Evolutionary conservation across 2,888 invertebrate species (phyloP), one percentile per base, ranked within the genome.

Genomic region (Eumerus sabulonum): DNA sequence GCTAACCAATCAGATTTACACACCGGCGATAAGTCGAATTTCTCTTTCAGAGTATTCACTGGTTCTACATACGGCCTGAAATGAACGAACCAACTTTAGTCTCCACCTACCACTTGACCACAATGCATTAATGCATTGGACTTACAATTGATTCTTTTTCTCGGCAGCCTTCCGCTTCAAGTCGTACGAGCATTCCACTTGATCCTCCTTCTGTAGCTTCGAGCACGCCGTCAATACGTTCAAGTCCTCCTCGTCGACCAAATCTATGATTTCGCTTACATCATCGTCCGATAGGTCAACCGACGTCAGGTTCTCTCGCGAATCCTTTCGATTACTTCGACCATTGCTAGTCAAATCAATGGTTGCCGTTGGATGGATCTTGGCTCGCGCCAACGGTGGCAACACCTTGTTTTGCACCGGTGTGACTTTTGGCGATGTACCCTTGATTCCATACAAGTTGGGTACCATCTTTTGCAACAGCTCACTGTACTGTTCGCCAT

Each of bases 11-110:
- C 89, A 0, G 86, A 85, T 14, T 91, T 90, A 5, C 91, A 89
- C 9, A 91, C 85, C 0, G 90, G 89, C 16, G 88, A 90, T 18
- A 91, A 90, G 83, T 89, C 91, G n/a, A 91, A 88, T 2, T 91
- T 90, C 19, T 91, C 91, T 83, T 90, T 90, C 17, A 93, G 87
- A 27, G 92, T 90, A 85, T 93, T 93, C 12, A 91, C 87, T 9
- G 86, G 86, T 38, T 84, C 84, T 3, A 86, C 85, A 51, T 81
- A 82, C 5, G 91, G 85, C 74, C 86, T 86, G 59, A 4, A 83
- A 76, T 9, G 14, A 16, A 53, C 47, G 40, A 51, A 13, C 35
- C 16, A 12, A 14, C 19, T n/a, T n/a, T n/a, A n/a, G n/a, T n/a
- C n/a, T n/a, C n/a, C 2, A 14, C 35, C 36, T 35, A 67, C 18